phyloP scores from a whole-genome alignment of 2,113 vertebrate genomes.

The Hiodon alosoides region DNA sequence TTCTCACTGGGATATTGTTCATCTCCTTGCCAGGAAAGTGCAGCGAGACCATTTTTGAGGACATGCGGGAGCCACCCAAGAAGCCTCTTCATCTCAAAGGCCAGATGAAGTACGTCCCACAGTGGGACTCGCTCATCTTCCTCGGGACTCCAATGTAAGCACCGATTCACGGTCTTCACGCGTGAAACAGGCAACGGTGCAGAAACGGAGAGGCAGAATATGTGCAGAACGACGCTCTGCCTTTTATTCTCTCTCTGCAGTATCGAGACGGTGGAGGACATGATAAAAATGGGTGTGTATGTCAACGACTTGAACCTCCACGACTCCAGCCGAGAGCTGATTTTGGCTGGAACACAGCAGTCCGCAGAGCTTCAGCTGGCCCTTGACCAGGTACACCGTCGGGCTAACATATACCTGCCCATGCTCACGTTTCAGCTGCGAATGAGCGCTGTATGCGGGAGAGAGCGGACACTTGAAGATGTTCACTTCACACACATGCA shows the following conservation, averaged over 20 bases:
- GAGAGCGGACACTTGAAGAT: not conserved
- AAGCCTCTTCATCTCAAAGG: constrained; percentile 67
- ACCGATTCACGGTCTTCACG: not conserved
- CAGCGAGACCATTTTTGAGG: constrained; percentile 66
- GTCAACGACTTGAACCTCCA: constrained; percentile 66
- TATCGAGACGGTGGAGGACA: constrained; percentile 66
- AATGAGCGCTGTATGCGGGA: not conserved
- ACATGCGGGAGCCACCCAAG: constrained; percentile 61
- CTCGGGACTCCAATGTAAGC: constrained; percentile 66
- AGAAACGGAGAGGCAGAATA: too few relatives aligned
- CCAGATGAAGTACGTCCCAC: constrained; percentile 67
- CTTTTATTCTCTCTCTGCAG: constrained; percentile 34
- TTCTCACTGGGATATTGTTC: not conserved
- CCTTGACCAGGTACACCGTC: constrained; percentile 56
- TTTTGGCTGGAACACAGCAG: constrained; percentile 64
- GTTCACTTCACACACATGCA: not conserved
- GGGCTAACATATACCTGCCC: not conserved
- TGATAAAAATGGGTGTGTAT: constrained; percentile 69
- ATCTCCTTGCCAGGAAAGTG: constrained; percentile 50
- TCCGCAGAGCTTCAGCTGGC: constrained; percentile 66
- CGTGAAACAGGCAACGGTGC: not conserved
- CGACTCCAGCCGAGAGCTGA: constrained; percentile 66
- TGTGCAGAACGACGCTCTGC: not conserved
- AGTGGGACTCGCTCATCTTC: constrained; percentile 70
- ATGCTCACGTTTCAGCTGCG: not conserved